These are phyloP conservation scores for Zaprionus camerounensis DNA, from an alignment of 1,140 invertebrate genomes.

Conservation along the genomic window DNA sequence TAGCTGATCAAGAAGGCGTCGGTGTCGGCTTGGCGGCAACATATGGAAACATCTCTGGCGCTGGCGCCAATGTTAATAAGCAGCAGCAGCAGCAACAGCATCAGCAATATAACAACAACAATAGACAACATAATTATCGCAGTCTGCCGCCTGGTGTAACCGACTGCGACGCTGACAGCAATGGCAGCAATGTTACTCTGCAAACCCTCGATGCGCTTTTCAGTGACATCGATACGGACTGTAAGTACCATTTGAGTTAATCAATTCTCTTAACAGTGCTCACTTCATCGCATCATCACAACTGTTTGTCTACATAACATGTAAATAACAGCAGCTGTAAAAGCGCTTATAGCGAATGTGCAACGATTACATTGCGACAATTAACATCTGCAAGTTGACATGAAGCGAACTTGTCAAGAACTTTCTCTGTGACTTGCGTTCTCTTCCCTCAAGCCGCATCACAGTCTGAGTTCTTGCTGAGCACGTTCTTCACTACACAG, in stretches of 20 bases:
- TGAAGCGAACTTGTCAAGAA: slow-evolving; percentile 87
- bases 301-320: slow-evolving; percentile 15
- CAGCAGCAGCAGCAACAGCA: slow-evolving; percentile 61
- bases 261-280: neutral
- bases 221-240: slow-evolving; percentile 62
- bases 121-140: slow-evolving; percentile 38
- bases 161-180: slow-evolving; percentile 67
- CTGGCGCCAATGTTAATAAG: slow-evolving; percentile 62
- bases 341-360: neutral
- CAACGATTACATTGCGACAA: neutral
- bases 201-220: slow-evolving; percentile 69
- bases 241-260: slow-evolving; percentile 49
- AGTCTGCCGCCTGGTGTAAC: slow-evolving; percentile 31
- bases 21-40: slow-evolving; percentile 40
- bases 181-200: slow-evolving; percentile 59
- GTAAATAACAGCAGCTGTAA: slow-evolving; percentile 44
- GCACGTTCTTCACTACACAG: slow-evolving; percentile 81
- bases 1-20: slow-evolving; percentile 71
- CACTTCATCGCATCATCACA: slow-evolving; percentile 11
- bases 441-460: slow-evolving; percentile 88
- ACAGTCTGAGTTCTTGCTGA: slow-evolving; percentile 96
- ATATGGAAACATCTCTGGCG: slow-evolving; percentile 64
- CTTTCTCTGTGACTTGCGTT: slow-evolving; percentile 92
- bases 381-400: neutral
- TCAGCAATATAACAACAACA: slow-evolving; percentile 57